These are phyloP conservation scores for Selene dorsalis DNA, from an alignment of 2,797 vertebrate species.

Conservation along the genomic window DNA sequence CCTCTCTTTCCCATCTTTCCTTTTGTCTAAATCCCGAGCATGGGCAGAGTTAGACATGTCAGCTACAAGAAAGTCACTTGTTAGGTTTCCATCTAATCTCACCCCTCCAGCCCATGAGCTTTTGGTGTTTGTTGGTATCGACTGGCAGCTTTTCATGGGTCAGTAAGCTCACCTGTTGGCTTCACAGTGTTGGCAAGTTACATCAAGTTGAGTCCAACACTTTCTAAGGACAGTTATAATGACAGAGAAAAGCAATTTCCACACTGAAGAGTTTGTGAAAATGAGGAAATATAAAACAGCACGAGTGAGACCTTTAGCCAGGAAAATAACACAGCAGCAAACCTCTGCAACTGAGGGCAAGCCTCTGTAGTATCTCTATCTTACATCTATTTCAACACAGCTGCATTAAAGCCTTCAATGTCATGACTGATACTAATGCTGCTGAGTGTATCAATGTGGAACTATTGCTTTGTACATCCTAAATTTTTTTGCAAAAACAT, in stretches of 20 bases:
- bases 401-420: neutral
- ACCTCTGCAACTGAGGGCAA: neutral
- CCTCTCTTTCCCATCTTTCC: constrained; percentile 37
- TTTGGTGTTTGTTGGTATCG: constrained; percentile 57
- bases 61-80: constrained; percentile 60
- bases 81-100: constrained; percentile 68
- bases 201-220: constrained; percentile 27
- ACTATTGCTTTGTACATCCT: neutral
- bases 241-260: constrained; percentile 23
- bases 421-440: neutral
- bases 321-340: neutral
- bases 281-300: neutral
- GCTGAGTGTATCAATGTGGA: neutral
- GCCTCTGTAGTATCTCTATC: neutral
- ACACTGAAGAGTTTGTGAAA: constrained; percentile 20
- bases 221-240: constrained; percentile 34
- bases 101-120: constrained; percentile 47
- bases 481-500: neutral
- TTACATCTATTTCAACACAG: neutral
- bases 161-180: constrained; percentile 54
- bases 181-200: constrained; percentile 21
- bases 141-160: constrained; percentile 52
- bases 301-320: constrained; percentile 4
- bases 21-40: constrained; percentile 61
- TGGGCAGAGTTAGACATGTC: constrained; percentile 56